Evolutionary conservation across 2,797 vertebrate species (phyloP).

Genomic region (Botia almorhae): DNA sequence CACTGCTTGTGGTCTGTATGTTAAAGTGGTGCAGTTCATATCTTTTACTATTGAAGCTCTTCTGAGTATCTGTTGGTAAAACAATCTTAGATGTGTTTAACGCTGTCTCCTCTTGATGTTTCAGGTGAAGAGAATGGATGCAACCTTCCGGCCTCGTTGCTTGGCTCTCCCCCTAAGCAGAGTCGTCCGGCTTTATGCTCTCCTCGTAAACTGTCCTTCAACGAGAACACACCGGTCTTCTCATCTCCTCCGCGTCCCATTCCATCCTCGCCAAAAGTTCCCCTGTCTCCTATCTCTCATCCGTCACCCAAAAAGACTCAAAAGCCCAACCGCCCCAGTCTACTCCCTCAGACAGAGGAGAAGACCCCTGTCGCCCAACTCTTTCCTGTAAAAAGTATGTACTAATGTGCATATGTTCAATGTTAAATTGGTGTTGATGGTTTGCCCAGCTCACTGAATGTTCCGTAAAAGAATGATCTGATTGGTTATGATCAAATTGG

Average conservation of each 20-base stretch:
- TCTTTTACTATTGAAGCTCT: too few species aligned
- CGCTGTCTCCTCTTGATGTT: neutral
- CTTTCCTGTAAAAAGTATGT: conserved; percentile 83
- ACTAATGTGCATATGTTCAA: neutral
- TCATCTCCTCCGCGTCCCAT: conserved; percentile 17
- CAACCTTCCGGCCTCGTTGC: conserved; percentile 75
- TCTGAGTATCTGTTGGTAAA: too few species aligned
- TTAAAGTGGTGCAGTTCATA: too few species aligned
- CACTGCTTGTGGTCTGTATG: too few species aligned
- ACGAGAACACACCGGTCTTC: conserved; percentile 60
- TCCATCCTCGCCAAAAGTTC: neutral
- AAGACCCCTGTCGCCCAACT: conserved; percentile 61
- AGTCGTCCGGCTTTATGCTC: conserved; percentile 70
- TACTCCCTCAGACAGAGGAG: conserved; percentile 11
- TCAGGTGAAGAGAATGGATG: conserved; percentile 90
- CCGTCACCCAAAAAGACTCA: conserved; percentile 53
- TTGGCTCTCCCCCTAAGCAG: conserved; percentile 88
- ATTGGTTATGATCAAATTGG: too few species aligned
- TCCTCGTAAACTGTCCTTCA: conserved; percentile 77
- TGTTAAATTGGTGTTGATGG: neutral
- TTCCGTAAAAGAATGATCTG: too few species aligned
- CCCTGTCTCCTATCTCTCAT: neutral
- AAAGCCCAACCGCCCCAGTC: conserved; percentile 66
- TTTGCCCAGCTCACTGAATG: neutral
- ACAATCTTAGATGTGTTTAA: too few species aligned